Evolutionary conservation across 2,888 invertebrate species (phyloP).

Genomic region (Plagodis pulveraria): DNA sequence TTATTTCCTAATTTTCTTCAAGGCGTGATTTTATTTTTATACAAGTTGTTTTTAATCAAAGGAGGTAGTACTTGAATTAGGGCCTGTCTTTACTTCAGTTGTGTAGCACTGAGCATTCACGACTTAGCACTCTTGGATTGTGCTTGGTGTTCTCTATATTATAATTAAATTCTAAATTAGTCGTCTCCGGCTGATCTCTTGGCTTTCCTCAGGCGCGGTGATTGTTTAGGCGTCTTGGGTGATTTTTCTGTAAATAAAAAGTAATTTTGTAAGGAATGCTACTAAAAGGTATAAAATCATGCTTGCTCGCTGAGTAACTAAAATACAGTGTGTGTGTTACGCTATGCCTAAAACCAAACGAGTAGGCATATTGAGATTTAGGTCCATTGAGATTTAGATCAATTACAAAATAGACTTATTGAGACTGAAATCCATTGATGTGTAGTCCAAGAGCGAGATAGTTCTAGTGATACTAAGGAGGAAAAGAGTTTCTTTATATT

Average conservation of each 20-base stretch:
- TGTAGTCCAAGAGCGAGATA: too few species aligned
- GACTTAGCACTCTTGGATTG: conserved; percentile 41
- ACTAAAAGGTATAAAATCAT: too few species aligned
- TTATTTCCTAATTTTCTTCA: conserved; percentile 11
- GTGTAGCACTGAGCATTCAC: conserved; percentile 43
- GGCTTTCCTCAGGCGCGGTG: conserved; percentile 91
- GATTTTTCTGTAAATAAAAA: conserved; percentile 87
- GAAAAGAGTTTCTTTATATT: too few species aligned
- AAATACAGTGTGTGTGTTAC: too few species aligned
- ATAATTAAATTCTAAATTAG: conserved; percentile 58
- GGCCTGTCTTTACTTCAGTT: conserved; percentile 63
- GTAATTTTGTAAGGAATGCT: not conserved
- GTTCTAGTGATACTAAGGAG: too few species aligned
- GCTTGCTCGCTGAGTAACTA: too few species aligned
- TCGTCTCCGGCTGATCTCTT: conserved; percentile 90
- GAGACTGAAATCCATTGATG: too few species aligned
- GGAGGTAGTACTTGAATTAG: conserved; percentile 12
- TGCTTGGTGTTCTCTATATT: conserved; percentile 42
- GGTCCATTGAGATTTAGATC: too few species aligned
- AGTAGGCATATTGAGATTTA: too few species aligned
- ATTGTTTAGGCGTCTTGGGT: conserved; percentile 87
- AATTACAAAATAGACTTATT: too few species aligned
- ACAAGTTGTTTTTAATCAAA: conserved; percentile 3
- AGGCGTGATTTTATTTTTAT: conserved; percentile 13
- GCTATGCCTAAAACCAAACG: too few species aligned